Conservation (phyloP, 2,113 vertebrate species). For the Callithrix jacchus region DNA sequence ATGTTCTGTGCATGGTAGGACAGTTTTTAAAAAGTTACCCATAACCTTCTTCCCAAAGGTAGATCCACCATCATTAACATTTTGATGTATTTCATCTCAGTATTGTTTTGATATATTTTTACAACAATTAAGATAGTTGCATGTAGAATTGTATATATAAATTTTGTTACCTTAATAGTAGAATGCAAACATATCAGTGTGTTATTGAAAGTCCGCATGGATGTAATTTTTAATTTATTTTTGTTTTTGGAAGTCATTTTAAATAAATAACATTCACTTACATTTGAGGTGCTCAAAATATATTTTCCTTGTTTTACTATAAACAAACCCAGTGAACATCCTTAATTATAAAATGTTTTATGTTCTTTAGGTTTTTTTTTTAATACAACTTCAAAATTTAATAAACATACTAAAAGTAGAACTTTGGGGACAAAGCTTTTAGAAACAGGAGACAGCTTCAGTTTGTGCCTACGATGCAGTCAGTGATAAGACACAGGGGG, state of each 20-base stretch:
- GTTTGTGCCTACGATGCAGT: neutral
- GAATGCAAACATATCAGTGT: neutral
- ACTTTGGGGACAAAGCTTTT: neutral
- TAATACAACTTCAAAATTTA: neutral
- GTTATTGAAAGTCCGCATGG: neutral
- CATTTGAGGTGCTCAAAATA: neutral
- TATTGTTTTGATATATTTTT: neutral
- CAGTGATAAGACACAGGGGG: neutral
- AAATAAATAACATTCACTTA: neutral
- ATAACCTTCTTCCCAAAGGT: neutral
- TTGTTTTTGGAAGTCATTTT: neutral
- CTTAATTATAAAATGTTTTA: constrained; percentile 23
- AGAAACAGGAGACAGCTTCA: neutral
- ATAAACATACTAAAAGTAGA: neutral
- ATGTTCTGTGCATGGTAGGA: neutral
- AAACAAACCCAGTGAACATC: neutral
- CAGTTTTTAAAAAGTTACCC: neutral
- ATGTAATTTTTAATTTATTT: neutral
- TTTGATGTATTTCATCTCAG: neutral
- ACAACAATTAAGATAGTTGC: neutral
- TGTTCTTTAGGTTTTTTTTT: neutral
- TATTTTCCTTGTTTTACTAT: neutral
- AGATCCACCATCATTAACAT: neutral
- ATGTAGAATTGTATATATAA: neutral
- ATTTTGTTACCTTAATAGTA: constrained; percentile 1